phyloP scores from a whole-genome alignment of 2,797 vertebrate genomes.

The Eidolon dupreanum region DNA sequence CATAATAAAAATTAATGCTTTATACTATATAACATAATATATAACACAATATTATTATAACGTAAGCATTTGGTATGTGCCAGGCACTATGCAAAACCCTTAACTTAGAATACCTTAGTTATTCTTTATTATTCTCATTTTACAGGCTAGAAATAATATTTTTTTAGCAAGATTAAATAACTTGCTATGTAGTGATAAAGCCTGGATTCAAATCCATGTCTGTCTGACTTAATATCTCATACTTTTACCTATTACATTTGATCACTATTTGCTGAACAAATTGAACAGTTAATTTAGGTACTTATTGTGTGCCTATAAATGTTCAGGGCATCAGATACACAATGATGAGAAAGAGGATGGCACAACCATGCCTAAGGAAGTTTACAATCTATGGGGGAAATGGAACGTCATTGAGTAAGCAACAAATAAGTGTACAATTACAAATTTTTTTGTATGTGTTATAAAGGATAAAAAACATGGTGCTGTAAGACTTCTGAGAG shows the following conservation, averaged over 20 bases:
- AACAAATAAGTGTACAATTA: background rate
- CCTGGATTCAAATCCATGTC: background rate
- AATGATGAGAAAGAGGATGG: background rate
- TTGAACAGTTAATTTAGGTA: background rate
- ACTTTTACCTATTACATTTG: background rate
- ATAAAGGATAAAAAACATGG: background rate
- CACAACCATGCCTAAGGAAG: background rate
- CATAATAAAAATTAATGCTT: background rate
- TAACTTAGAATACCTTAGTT: background rate
- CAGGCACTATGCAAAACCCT: background rate
- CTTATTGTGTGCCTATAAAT: background rate
- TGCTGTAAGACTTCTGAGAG: background rate
- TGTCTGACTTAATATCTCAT: background rate
- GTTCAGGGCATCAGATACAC: background rate
- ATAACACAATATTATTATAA: background rate
- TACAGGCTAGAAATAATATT: background rate
- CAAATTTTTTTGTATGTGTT: background rate
- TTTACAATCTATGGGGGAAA: background rate
- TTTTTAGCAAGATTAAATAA: slow-evolving; percentile 11
- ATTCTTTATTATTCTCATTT: background rate
- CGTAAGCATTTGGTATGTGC: background rate
- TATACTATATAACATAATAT: background rate
- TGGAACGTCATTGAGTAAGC: background rate
- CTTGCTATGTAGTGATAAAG: background rate
- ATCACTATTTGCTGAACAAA: background rate